Evolutionary conservation across 2,797 vertebrate species (phyloP), one percentile per base, ranked within the genome.

Genomic region (Sarcoramphus papa): DNA sequence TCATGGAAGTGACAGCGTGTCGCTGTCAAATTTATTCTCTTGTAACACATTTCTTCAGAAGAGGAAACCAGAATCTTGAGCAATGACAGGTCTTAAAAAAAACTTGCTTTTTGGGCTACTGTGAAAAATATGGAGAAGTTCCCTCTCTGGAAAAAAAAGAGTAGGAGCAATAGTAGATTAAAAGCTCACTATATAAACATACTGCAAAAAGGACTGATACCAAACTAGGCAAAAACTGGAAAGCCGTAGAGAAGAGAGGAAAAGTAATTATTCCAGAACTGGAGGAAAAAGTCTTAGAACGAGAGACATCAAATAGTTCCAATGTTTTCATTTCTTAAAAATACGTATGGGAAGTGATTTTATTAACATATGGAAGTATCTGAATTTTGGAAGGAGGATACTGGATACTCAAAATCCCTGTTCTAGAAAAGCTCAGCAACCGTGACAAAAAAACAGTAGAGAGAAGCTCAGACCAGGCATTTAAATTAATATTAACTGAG

Each of bases 1-100:
- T 7, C 37, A 2, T 0, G 10, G 40, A 4, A 40, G 3, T 1
- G 31, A 31, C 15, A 33, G 57, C 0, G 1, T 0, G 5, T 6
- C 6, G 7, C 43, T 19, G 37, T 10, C 37, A 25, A 7, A 8
- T 37, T 10, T 2, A 19, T 57, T 43, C 53, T 54, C 47, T n/a
- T n/a, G 19, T 15, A 33, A 57, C 8, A 3, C 15, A 2, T 18
- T 35, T 53, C 54, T 40, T 40, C 63, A 60, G 40, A 56, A 47
- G 35, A 43, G 13, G 63, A 74, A 70, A 67, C 12, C 21, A 67
- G 31, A 40, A 43, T 27, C 41, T 20, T 25, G 14, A 72, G 43
- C 33, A 43, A 48, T 4, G 33, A 25, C 14, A 21, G 23, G 12
- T 43, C 85, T 47, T 35, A 2, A 30, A 14, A 17, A 12, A 33